Conservation (phyloP, 1,140 invertebrate species). For the Dreissena polymorpha region DNA sequence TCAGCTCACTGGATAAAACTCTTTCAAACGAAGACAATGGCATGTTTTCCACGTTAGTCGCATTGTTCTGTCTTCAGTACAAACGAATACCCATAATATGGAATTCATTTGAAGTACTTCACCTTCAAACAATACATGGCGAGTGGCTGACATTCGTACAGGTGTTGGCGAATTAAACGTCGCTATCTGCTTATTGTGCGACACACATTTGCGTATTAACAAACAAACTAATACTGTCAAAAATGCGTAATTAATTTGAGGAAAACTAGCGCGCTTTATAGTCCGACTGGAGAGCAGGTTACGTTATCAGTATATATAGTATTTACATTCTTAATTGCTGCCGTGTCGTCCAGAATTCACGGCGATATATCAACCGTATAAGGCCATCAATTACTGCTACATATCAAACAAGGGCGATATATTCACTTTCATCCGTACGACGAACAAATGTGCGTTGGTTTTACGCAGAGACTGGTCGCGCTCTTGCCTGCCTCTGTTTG, state of each 20-base stretch:
- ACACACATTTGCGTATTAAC: background rate
- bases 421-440: constrained; percentile 51
- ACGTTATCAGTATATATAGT: constrained; percentile 5
- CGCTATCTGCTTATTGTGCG: too few relatives aligned
- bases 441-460: constrained; percentile 32
- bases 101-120: background rate
- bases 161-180: too few relatives aligned
- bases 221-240: constrained; percentile 1
- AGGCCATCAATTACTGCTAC: constrained; percentile 48
- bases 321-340: constrained; percentile 43
- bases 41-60: too few relatives aligned
- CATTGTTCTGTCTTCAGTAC: too few relatives aligned
- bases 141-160: background rate
- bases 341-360: constrained; percentile 14
- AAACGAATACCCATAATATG: too few relatives aligned
- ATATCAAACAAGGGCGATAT: constrained; percentile 35
- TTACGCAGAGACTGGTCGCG: background rate
- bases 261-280: background rate
- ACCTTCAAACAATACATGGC: background rate
- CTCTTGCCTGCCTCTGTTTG: background rate
- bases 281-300: background rate
- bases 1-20: too few relatives aligned
- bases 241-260: constrained; percentile 5
- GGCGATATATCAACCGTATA: constrained; percentile 46
- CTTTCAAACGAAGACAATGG: too few relatives aligned